These are phyloP conservation scores for Ruditapes philippinarum DNA, from an alignment of 1,140 invertebrate species.

Conservation along the genomic window DNA sequence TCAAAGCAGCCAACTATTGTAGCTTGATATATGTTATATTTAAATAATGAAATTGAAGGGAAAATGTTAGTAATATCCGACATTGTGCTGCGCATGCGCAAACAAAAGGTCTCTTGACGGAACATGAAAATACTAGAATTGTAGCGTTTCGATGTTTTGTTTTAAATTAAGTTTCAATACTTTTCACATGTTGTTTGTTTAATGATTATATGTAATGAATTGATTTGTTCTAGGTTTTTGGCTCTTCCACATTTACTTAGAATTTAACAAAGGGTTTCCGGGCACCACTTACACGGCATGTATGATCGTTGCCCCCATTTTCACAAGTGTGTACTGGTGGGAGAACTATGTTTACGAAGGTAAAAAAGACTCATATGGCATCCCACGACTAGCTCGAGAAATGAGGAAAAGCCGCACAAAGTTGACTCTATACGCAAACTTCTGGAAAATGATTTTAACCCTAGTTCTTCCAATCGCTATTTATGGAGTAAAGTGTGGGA, in stretches of 20 bases:
- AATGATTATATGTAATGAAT: too few relatives aligned
- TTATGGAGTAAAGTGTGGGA: constrained; percentile 56
- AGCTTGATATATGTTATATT: too few relatives aligned
- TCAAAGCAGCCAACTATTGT: too few relatives aligned
- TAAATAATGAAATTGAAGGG: too few relatives aligned
- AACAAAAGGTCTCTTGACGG: too few relatives aligned
- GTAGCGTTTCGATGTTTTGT: too few relatives aligned
- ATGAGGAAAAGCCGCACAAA: constrained; percentile 73
- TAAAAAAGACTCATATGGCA: constrained; percentile 55
- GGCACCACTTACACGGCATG: not conserved
- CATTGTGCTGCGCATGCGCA: too few relatives aligned
- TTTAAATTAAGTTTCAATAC: not conserved
- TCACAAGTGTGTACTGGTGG: constrained; percentile 81
- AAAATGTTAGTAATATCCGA: too few relatives aligned
- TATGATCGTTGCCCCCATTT: constrained; percentile 46
- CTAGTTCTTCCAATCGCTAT: constrained; percentile 66
- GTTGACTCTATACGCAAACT: constrained; percentile 70
- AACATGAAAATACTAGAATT: too few relatives aligned
- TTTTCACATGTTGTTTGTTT: not conserved
- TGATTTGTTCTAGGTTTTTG: constrained; percentile 25
- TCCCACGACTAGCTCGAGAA: constrained; percentile 31
- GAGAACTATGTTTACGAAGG: constrained; percentile 80
- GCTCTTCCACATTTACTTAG: not conserved
- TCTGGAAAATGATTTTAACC: constrained; percentile 79
- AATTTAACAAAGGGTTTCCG: not conserved